Evolutionary conservation across 2,113 vertebrate genomes (phyloP).

Genomic region (Sisor rabdophorus): DNA sequence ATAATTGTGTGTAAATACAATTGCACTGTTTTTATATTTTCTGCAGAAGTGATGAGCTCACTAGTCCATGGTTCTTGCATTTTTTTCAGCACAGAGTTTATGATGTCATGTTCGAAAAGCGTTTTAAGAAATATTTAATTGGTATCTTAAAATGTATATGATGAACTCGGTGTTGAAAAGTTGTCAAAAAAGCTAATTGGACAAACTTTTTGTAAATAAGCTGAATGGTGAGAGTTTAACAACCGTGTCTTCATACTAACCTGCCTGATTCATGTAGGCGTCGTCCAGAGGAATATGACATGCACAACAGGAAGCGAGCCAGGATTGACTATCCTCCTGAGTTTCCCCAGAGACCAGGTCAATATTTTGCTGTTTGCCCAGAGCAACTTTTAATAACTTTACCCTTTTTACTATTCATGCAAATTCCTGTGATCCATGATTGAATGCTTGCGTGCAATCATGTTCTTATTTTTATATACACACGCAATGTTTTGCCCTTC

Average conservation of each 20-base stretch:
- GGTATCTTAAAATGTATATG: background rate
- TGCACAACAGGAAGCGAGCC: slow-evolving; percentile 97
- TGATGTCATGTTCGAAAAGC: background rate
- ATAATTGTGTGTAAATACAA: slow-evolving; percentile 6
- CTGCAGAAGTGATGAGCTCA: background rate
- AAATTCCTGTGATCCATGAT: background rate
- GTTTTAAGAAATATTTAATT: background rate
- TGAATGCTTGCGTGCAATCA: background rate
- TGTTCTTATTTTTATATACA: too few species aligned
- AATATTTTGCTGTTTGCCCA: slow-evolving; percentile 64
- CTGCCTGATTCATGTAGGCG: slow-evolving; percentile 93
- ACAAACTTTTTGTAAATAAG: background rate
- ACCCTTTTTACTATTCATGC: background rate
- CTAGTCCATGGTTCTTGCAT: background rate
- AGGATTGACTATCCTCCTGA: slow-evolving; percentile 93
- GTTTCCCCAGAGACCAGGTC: slow-evolving; percentile 97
- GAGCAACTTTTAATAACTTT: background rate
- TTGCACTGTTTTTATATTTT: background rate
- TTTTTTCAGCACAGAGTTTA: slow-evolving; percentile 24
- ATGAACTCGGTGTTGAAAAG: background rate
- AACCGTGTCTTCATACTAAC: slow-evolving; percentile 56
- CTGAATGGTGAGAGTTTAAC: background rate
- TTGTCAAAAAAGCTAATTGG: background rate
- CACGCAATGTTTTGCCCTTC: background rate
- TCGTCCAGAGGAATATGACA: slow-evolving; percentile 97